These are phyloP conservation scores for Steinernema khuongi DNA, from an alignment of 1,140 invertebrate species.

Conservation along the genomic window DNA sequence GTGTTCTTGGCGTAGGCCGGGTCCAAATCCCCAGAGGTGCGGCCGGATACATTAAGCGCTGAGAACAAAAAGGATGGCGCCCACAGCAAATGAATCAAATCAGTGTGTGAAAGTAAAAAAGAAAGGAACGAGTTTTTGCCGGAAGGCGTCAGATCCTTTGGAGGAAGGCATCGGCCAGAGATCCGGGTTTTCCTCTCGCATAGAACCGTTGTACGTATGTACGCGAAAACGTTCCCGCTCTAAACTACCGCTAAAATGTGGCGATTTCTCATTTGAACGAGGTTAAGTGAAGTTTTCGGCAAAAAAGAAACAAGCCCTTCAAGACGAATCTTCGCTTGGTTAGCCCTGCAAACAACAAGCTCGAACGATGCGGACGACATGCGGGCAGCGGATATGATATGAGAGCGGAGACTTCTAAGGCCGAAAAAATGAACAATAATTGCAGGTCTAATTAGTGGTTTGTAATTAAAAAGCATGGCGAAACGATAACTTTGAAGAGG, in stretches of 20 bases:
- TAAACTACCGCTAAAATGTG: not conserved
- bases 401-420: not conserved
- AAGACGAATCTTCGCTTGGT: too few species aligned
- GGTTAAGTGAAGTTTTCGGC: not conserved
- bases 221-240: not conserved
- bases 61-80: constrained; percentile 7
- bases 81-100: constrained; percentile 15
- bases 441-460: not conserved
- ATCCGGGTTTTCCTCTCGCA: not conserved
- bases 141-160: not conserved
- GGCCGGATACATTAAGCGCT: constrained; percentile 11
- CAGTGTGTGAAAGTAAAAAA: constrained; percentile 17
- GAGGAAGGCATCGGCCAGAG: not conserved
- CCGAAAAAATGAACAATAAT: not conserved
- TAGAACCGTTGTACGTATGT: not conserved
- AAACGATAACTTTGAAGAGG: not conserved
- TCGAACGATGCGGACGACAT: not conserved
- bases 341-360: too few species aligned
- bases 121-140: not conserved
- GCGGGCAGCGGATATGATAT: not conserved
- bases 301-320: not conserved
- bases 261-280: not conserved
- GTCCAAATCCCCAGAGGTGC: constrained; percentile 5
- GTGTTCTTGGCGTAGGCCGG: not conserved
- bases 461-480: not conserved